Conservation (phyloP, 2,797 vertebrate genomes). For the Austrolebias charrua region DNA sequence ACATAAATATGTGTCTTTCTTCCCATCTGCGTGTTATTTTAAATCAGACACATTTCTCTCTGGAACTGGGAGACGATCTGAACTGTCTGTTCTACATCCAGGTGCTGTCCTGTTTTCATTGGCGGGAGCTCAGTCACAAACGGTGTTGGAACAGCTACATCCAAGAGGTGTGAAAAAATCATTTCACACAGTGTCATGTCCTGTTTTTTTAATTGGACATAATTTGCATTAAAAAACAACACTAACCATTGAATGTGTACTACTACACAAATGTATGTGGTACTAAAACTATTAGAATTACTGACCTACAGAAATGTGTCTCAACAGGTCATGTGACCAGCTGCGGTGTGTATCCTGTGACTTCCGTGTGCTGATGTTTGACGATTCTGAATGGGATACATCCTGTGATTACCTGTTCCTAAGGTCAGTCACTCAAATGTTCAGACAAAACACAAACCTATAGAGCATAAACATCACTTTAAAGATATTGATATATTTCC, state of each 20-base stretch:
- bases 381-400: constrained; percentile 87
- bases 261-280: neutral
- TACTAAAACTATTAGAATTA: neutral
- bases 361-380: constrained; percentile 85
- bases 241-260: neutral
- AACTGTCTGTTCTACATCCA: constrained; percentile 59
- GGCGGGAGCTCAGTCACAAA: constrained; percentile 82
- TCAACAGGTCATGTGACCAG: constrained; percentile 86
- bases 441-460: neutral
- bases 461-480: neutral
- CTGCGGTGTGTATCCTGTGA: constrained; percentile 91
- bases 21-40: neutral
- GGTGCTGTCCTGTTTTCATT: constrained; percentile 91
- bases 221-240: neutral
- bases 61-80: neutral
- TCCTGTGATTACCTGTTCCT: constrained; percentile 96
- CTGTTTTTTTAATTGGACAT: neutral
- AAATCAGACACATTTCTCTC: neutral
- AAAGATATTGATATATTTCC: neutral
- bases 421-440: constrained; percentile 79
- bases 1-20: neutral
- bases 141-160: constrained; percentile 87
- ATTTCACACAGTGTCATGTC: neutral
- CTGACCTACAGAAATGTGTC: constrained; percentile 13
- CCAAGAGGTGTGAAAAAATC: constrained; percentile 80